phyloP scores from a whole-genome alignment of 2,888 invertebrate genomes.

The Galerucella pusilla region DNA sequence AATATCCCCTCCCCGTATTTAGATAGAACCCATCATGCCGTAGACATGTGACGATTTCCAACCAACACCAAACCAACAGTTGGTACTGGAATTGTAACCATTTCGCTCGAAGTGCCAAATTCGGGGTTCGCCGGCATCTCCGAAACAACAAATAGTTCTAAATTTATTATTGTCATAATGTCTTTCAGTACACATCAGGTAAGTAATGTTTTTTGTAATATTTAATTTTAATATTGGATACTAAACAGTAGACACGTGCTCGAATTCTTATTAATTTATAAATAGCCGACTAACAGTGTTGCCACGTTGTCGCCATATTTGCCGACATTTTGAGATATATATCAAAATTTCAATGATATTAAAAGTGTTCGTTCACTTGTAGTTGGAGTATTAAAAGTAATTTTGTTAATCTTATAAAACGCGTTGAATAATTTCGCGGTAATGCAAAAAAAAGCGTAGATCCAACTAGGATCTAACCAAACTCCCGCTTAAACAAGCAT shows the following conservation, averaged over 20 bases:
- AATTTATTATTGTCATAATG: constrained; percentile 16
- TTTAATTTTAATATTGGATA: constrained; percentile 11
- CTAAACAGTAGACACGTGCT: constrained; percentile 23
- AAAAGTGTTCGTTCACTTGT: background rate
- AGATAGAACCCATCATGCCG: constrained; percentile 25
- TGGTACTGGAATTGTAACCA: constrained; percentile 25
- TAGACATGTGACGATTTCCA: constrained; percentile 28
- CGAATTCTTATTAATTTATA: constrained; percentile 3
- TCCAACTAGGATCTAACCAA: background rate
- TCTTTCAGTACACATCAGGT: constrained; percentile 14
- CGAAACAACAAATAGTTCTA: constrained; percentile 9
- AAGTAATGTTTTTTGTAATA: constrained; percentile 8
- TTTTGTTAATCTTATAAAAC: background rate
- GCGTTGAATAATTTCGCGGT: background rate
- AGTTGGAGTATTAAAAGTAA: background rate
- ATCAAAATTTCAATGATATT: background rate
- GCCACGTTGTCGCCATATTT: constrained; percentile 15
- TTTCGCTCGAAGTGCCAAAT: constrained; percentile 21
- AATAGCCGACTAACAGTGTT: constrained; percentile 20
- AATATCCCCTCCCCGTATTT: constrained; percentile 10
- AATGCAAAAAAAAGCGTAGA: background rate
- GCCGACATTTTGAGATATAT: constrained; percentile 9
- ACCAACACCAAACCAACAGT: constrained; percentile 28
- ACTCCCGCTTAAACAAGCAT: background rate
- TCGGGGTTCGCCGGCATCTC: constrained; percentile 5